phyloP scores from a whole-genome alignment of 1,140 invertebrate species.

The Arctopsyche grandis region DNA sequence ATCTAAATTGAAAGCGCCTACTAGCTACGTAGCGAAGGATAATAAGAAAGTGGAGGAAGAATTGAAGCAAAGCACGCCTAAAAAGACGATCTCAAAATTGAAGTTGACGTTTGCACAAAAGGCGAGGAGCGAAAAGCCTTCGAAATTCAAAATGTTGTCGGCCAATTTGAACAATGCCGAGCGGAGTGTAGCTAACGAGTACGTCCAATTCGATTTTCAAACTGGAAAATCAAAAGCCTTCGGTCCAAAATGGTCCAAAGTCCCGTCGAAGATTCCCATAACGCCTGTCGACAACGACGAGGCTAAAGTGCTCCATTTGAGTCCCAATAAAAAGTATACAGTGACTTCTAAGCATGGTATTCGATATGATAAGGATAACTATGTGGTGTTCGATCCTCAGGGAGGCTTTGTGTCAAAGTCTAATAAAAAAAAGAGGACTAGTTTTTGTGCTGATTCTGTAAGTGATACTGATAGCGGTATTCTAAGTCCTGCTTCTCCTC shows the following conservation, averaged over 20 bases:
- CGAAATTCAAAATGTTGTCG: slow-evolving; percentile 63
- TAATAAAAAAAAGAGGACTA: slow-evolving; percentile 12
- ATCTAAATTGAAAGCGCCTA: neutral
- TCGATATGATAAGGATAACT: slow-evolving; percentile 66
- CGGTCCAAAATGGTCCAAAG: slow-evolving; percentile 57
- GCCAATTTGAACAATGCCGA: slow-evolving; percentile 45
- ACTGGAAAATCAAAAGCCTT: slow-evolving; percentile 59
- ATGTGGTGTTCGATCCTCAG: slow-evolving; percentile 64
- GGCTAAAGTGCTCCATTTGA: slow-evolving; percentile 61
- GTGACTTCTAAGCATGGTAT: slow-evolving; percentile 65
- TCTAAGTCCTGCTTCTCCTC: slow-evolving; percentile 68
- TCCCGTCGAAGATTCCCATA: slow-evolving; percentile 65
- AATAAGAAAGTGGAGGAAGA: neutral
- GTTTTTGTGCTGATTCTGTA: slow-evolving; percentile 54
- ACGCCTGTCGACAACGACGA: slow-evolving; percentile 64
- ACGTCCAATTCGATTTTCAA: slow-evolving; percentile 63
- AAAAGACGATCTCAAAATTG: slow-evolving; percentile 60
- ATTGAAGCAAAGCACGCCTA: slow-evolving; percentile 53
- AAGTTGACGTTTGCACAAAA: slow-evolving; percentile 63
- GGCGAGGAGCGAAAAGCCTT: slow-evolving; percentile 60
- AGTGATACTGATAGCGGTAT: slow-evolving; percentile 71
- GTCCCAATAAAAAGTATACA: slow-evolving; percentile 67
- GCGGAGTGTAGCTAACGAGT: slow-evolving; percentile 62
- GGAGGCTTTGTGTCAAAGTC: slow-evolving; percentile 58
- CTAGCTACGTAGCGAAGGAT: neutral